Evolutionary conservation across 1,140 invertebrate species (phyloP), one percentile per base, ranked within the genome.

Genomic region (Vanessa tameamea): DNA sequence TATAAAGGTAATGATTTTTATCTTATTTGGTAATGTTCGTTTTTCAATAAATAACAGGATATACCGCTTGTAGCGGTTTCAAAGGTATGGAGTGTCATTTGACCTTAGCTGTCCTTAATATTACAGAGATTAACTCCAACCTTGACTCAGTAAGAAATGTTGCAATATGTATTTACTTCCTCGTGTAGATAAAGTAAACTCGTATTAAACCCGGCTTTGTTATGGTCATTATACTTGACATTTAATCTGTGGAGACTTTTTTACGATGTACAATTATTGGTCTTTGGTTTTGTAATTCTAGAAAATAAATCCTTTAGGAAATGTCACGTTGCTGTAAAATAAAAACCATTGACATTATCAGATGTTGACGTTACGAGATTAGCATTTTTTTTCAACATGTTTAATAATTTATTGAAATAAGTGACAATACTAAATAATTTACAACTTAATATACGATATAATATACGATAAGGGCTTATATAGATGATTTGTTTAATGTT

Each of bases 121-220:
- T 47, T 64, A 64, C 5, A 64, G 57, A 61, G 57, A 61, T 61
- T 15, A 37, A 61, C 47, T n/a, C 11, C 43, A 71, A 68, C 73
- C 73, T 75, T 75, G 73, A 75, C 73, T 71, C 53, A 67, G 15
- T 67, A 31, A 75, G 47, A 75, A 70, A 68, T 65, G 68, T 51
- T 65, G 50, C 61, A 69, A 69, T 50, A 61, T 26, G 9, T 48
- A 53, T 53, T 53, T 48, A 59, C 70, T 72, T 72, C 70, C 70
- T 66, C 13, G 64, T 66, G 16, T 9, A 53, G 51, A 43, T 20
- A 48, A 20, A 48, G 7, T 43, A 66, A 16, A 48, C 64, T 47
- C 48, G 50, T 23, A 67, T 67, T 23, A 23, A 69, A 20, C 43
- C 53, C 16, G 16, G 53, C 9, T 66, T 66, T 26, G 50, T 72